phyloP scores from a whole-genome alignment of 2,888 invertebrate genomes.

The Drosophila anomalata region DNA sequence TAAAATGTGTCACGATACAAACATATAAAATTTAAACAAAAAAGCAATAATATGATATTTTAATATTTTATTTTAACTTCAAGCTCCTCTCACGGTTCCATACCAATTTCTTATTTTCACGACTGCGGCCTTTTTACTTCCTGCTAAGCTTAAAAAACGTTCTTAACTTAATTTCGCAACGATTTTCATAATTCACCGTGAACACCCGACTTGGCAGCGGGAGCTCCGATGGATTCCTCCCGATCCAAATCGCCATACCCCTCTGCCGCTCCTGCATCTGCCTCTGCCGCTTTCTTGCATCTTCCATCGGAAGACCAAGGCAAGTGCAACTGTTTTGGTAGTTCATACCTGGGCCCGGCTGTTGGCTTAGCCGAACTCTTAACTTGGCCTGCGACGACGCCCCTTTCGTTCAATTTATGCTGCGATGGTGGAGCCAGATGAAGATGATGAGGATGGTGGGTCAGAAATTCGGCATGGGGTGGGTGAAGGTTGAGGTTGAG shows the following conservation, averaged over 20 bases:
- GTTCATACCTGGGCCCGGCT: conserved; percentile 46
- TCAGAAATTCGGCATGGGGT: conserved; percentile 16
- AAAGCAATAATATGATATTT: neutral
- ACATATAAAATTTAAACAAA: too few relatives aligned
- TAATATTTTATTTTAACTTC: neutral
- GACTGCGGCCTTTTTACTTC: conserved; percentile 41
- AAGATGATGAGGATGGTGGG: conserved; percentile 26
- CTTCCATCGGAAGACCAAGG: conserved; percentile 1
- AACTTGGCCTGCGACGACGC: conserved; percentile 45
- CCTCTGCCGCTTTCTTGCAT: neutral
- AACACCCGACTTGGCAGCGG: conserved; percentile 56
- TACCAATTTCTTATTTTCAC: conserved; percentile 17
- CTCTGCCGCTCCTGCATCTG: conserved; percentile 1
- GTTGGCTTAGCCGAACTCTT: conserved; percentile 25
- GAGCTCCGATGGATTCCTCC: conserved; percentile 36
- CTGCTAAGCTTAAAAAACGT: conserved; percentile 45
- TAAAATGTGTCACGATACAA: too few relatives aligned
- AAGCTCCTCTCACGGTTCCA: conserved; percentile 31
- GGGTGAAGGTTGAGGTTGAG: conserved; percentile 19
- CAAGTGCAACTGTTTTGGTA: conserved; percentile 78
- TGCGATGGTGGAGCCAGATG: conserved; percentile 52
- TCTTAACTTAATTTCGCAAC: conserved; percentile 81
- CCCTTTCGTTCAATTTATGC: conserved; percentile 72
- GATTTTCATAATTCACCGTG: conserved; percentile 83
- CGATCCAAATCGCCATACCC: conserved; percentile 8